These are phyloP conservation scores for Bos javanicus DNA, from an alignment of 2,113 vertebrate species.

Conservation along the genomic window DNA sequence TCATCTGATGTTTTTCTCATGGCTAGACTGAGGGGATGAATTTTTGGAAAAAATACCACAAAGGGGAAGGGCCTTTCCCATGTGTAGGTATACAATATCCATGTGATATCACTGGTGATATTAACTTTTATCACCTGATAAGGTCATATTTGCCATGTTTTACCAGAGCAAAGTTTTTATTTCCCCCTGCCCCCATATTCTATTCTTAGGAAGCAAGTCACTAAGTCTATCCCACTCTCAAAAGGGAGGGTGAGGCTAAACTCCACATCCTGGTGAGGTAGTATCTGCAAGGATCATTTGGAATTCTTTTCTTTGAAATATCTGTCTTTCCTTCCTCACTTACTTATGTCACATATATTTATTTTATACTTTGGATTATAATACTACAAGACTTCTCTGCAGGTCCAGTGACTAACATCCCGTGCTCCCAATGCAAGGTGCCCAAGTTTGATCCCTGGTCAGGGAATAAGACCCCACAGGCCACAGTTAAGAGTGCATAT, in stretches of 20 bases:
- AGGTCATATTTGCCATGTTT: neutral
- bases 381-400: neutral
- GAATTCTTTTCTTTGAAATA: neutral
- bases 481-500: neutral
- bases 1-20: neutral
- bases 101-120: neutral
- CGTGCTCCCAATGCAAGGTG: neutral
- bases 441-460: neutral
- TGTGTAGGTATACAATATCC: no score
- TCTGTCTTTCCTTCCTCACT: neutral
- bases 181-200: neutral
- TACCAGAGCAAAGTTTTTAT: no score
- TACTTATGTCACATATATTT: neutral
- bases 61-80: neutral
- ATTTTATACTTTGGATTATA: neutral
- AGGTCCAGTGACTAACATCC: neutral
- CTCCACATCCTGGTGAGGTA: neutral
- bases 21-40: neutral
- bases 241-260: neutral
- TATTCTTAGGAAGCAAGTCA: neutral
- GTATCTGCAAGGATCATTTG: neutral
- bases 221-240: neutral
- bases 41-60: neutral
- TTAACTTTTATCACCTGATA: neutral
- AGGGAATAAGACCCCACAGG: neutral